Evolutionary conservation across 2,113 vertebrate species (phyloP), one percentile per base, ranked within the genome.

Genomic region (Ivindomyrus marchei): DNA sequence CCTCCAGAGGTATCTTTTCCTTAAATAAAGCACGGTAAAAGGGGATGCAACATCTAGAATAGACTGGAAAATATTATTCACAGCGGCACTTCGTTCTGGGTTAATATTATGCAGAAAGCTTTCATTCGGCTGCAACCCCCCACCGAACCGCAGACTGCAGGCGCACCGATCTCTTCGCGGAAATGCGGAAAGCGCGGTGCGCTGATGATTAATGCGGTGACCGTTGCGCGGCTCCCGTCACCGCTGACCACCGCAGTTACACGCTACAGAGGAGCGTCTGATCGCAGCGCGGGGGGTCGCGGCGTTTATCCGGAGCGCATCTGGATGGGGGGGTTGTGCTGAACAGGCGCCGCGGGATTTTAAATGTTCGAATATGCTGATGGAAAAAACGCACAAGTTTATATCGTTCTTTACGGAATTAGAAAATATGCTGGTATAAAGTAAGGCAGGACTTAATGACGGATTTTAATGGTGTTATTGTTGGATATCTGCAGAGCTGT

Each of bases 91-190:
- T 15, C 74, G 11, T 80, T 42, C 74, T 42, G 13, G 31, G 31
- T 80, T 80, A 80, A 80, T 80, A 36, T 42, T 80, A 80, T 42
- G 36, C 74, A 80, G 74, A 42, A 80, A 80, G 74, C 74, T 80
- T 80, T 17, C 13, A 80, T 80, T 80, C 2, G 13, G 36, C 74
- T 7, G 74, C 31, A 42, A 7, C 74, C 31, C 31, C 36, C 31
- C 4, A 42, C 31, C 74, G 39, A 80, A 80, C 4, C 70, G 31
- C 70, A 77, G 70, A 77, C 31, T 5, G 74, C 70, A 39, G 70
- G 27, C 70, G 13, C 31, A 36, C 31, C 70, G 70, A 17, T 42
- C 80, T 47, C 4, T 10, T 24, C 8, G 80, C 80, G 45, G 80
- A 53, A 53, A 87, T 27, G 85, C 49, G 27, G n/a, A 3, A 52